Percentiles rank a stretch among this genome's conserved stretches.
phyloP scores from a whole-genome alignment of 2,888 invertebrate species.

The Macaria liturata region DNA sequence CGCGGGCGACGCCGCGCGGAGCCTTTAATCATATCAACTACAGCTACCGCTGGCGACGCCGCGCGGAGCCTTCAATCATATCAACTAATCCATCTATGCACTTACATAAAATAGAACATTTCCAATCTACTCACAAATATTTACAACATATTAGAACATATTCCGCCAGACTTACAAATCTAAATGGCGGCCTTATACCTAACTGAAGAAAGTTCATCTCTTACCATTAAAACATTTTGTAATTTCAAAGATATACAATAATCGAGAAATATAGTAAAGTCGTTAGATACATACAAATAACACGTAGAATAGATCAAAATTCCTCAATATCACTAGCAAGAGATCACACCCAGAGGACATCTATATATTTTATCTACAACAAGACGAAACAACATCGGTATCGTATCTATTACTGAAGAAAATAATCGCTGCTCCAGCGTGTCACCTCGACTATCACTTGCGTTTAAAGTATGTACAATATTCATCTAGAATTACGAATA shows the following conservation, averaged over 20 bases:
- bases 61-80: conserved; percentile 15
- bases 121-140: conserved; percentile 32
- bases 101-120: conserved; percentile 27
- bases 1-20: conserved; percentile 33
- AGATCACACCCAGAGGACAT: conserved; percentile 38
- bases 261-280: conserved; percentile 48
- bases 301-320: conserved; percentile 40
- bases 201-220: conserved; percentile 22
- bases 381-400: conserved; percentile 18
- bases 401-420: conserved; percentile 13
- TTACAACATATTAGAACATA: conserved; percentile 28
- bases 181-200: conserved; percentile 28
- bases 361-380: conserved; percentile 31
- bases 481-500: conserved; percentile 42
- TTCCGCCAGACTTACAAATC: conserved; percentile 23
- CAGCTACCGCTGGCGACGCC: conserved; percentile 49
- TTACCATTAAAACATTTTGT: conserved; percentile 23
- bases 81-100: conserved; percentile 17
- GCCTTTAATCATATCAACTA: conserved; percentile 13
- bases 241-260: conserved; percentile 33
- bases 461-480: conserved; percentile 29
- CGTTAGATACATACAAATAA: conserved; percentile 41
- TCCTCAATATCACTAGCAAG: conserved; percentile 36
- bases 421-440: conserved; percentile 12
- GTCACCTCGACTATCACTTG: conserved; percentile 17